Conservation (phyloP, 2,113 vertebrate genomes). For the Pithys albifrons region DNA sequence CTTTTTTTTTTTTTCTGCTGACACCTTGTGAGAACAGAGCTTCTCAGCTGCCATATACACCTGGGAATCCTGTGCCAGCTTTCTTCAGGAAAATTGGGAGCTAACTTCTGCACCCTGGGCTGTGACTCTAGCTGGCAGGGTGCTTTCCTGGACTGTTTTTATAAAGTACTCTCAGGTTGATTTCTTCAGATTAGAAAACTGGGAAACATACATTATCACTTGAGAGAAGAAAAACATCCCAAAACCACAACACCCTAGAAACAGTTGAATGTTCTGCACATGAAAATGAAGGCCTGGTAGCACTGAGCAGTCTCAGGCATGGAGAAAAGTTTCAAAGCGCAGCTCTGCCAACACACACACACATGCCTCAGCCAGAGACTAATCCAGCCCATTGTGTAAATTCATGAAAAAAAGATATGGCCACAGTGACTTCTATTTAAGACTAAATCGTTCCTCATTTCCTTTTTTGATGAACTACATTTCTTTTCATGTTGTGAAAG, state of each 20-base stretch:
- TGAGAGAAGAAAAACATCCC: too few relatives aligned
- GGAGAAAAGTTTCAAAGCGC: not conserved
- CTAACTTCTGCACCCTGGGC: not conserved
- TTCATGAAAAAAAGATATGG: not conserved
- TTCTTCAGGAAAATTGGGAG: not conserved
- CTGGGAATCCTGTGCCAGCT: not conserved
- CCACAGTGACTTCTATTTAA: not conserved
- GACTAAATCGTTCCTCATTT: constrained; percentile 8
- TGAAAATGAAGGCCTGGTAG: not conserved
- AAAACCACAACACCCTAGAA: not conserved
- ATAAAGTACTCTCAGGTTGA: not conserved
- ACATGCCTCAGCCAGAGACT: not conserved
- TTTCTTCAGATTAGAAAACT: not conserved
- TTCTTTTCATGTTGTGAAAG: not conserved
- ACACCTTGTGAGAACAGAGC: not conserved
- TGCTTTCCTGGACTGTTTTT: not conserved
- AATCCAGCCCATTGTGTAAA: constrained; percentile 4
- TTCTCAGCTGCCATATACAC: not conserved
- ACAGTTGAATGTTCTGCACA: not conserved
- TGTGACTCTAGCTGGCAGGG: not conserved
- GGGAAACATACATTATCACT: not conserved
- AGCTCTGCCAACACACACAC: not conserved
- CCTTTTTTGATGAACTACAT: not conserved
- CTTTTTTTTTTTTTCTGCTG: not conserved
- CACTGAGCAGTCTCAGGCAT: not conserved